Percentiles rank a stretch among this genome's conserved stretches.
phyloP scores from a whole-genome alignment of 2,113 vertebrate genomes.

The Emydocephalus ijimae region DNA sequence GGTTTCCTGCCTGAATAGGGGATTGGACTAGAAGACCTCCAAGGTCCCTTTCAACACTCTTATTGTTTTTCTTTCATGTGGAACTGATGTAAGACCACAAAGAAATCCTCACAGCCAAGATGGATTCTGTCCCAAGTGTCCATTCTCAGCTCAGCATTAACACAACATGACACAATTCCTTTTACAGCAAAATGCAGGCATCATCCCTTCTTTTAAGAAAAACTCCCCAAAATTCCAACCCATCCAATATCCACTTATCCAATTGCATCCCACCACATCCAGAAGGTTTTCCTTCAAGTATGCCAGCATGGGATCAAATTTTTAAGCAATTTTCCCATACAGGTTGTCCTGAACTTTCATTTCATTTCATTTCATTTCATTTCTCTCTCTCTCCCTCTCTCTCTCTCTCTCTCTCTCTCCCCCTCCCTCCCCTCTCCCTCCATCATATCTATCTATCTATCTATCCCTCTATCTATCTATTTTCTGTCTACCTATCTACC shows the following conservation, averaged over 20 bases:
- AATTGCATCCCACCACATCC: background rate
- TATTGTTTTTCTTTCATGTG: background rate
- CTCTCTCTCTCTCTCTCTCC: too few relatives aligned
- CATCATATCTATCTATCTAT: too few relatives aligned
- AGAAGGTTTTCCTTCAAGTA: too few relatives aligned
- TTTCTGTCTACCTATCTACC: too few relatives aligned
- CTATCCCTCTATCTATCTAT: too few relatives aligned
- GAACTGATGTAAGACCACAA: background rate
- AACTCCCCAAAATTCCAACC: background rate
- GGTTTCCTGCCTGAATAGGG: too few relatives aligned
- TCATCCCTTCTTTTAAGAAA: background rate
- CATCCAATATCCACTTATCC: background rate
- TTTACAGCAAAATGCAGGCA: background rate
- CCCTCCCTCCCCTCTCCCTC: too few relatives aligned
- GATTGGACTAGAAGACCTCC: too few relatives aligned
- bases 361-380: too few relatives aligned
- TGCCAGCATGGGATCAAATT: background rate
- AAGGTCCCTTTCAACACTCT: too few relatives aligned
- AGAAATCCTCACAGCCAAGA: background rate
- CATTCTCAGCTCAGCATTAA: background rate
- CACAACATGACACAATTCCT: background rate
- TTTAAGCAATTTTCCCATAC: background rate
- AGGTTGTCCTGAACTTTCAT: too few relatives aligned
- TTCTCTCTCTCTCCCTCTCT: too few relatives aligned
- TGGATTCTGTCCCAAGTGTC: background rate